Base-by-base conservation (phyloP, 2,888 invertebrate species). In the Harpagoxenus sublaevis region DNA sequence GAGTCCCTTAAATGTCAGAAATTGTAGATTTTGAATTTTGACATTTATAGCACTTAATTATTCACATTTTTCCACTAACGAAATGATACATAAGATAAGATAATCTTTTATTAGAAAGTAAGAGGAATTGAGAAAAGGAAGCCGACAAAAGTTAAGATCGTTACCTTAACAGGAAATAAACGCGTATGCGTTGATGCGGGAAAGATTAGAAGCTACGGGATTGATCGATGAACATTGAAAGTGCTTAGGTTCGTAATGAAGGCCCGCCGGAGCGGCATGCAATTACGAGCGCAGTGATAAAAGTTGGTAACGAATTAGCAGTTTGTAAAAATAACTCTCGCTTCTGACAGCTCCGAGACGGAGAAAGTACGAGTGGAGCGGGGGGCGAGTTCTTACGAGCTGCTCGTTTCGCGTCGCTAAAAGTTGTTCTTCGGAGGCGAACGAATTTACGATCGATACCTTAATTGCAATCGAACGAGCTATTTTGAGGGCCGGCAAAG, bases 391-490 rank as follows among this genome's bases (percentile, higher is more conserved):
- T 71, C 79, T 79, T 79, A 60, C 79, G 71, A 57, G 79, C 35
- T 79, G 79, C 73, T 79, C 79, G 71, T 78, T 78, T 78, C 78
- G 53, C 42, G 77, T 70, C 45, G 71, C 55, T 79, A 71, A 57
- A 71, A 71, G 79, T 60, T 71, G 71, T 60, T 71, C 71, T 79
- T 79, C 18, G 57, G 79, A 57, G 70, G 23, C 71, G 83, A 78
- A 48, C 57, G 15, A 83, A 87, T 82, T 87, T 85, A 89, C 89
- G 89, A 87, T 88, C 87, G 84, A 89, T 87, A 84, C 87, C 83
- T 86, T 89, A 86, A 89, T 89, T 86, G 85, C 86, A 71, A 89
- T 88, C 57, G 86, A 85, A 86, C 87, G 85, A 86, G 86, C 86
- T 86, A 83, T 73, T 86, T 79, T 81, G 87, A 75, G 77, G 79